phyloP scores from a whole-genome alignment of 2,797 vertebrate genomes.

The Anableps anableps region DNA sequence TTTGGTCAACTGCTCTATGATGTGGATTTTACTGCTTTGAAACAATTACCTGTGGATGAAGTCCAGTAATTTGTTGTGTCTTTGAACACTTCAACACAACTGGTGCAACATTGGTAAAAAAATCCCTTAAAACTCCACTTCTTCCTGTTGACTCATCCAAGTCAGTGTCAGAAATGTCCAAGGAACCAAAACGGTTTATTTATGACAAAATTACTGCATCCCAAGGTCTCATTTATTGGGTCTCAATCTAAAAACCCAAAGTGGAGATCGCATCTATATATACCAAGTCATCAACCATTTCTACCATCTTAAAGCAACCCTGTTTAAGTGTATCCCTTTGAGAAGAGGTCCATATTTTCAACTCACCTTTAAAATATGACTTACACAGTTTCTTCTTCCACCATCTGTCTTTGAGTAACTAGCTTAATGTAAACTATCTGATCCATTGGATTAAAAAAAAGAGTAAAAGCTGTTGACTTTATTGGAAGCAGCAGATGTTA shows the following conservation, averaged over 20 bases:
- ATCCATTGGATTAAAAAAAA: not conserved
- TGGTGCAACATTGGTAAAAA: not conserved
- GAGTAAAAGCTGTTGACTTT: conserved; percentile 15
- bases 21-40: too few relatives aligned
- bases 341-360: not conserved
- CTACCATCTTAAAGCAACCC: not conserved
- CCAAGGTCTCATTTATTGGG: not conserved
- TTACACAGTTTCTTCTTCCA: not conserved
- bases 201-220: not conserved
- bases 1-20: too few relatives aligned
- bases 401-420: not conserved
- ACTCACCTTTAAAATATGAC: not conserved
- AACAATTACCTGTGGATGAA: too few relatives aligned
- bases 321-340: not conserved
- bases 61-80: not conserved
- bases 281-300: not conserved
- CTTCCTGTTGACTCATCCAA: not conserved
- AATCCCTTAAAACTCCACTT: not conserved
- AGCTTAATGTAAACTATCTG: not conserved
- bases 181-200: not conserved
- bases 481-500: conserved; percentile 33
- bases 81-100: not conserved
- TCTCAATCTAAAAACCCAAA: not conserved
- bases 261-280: not conserved
- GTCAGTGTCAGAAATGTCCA: not conserved